These are phyloP conservation scores for Thalassoma bifasciatum DNA, from an alignment of 2,113 vertebrate genomes.

Conservation along the genomic window DNA sequence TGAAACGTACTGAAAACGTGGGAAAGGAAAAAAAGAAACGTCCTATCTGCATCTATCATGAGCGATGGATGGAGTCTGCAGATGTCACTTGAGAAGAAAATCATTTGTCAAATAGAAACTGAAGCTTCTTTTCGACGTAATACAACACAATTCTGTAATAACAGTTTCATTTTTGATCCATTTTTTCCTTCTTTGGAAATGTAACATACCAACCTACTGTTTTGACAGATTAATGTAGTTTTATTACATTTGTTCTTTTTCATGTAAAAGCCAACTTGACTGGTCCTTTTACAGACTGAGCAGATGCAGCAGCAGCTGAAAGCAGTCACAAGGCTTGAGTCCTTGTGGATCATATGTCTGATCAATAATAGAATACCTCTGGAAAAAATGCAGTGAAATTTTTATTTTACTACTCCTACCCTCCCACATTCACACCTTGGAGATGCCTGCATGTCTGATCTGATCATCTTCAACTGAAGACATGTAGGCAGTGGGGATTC, in stretches of 20 bases:
- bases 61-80: slow-evolving; percentile 24
- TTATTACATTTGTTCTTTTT: slow-evolving; percentile 37
- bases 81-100: slow-evolving; percentile 10
- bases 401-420: too few relatives aligned
- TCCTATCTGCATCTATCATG: slow-evolving; percentile 44
- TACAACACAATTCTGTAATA: slow-evolving; percentile 18
- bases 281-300: slow-evolving; percentile 13
- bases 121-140: not conserved
- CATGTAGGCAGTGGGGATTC: too few relatives aligned
- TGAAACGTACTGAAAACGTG: slow-evolving; percentile 69
- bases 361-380: too few relatives aligned
- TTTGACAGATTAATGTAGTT: slow-evolving; percentile 35
- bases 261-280: slow-evolving; percentile 14
- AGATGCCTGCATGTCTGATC: too few relatives aligned
- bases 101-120: slow-evolving; percentile 2
- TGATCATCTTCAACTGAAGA: too few relatives aligned
- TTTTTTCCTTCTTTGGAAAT: slow-evolving; percentile 25
- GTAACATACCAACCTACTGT: slow-evolving; percentile 29
- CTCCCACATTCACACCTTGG: too few relatives aligned
- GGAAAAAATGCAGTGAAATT: too few relatives aligned
- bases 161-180: slow-evolving; percentile 34
- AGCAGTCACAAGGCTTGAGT: not conserved
- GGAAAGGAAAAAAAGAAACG: slow-evolving; percentile 29
- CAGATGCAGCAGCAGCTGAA: not conserved
- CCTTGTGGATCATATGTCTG: too few relatives aligned